phyloP scores from a whole-genome alignment of 2,888 invertebrate species.

The Nemoura dubitans region DNA sequence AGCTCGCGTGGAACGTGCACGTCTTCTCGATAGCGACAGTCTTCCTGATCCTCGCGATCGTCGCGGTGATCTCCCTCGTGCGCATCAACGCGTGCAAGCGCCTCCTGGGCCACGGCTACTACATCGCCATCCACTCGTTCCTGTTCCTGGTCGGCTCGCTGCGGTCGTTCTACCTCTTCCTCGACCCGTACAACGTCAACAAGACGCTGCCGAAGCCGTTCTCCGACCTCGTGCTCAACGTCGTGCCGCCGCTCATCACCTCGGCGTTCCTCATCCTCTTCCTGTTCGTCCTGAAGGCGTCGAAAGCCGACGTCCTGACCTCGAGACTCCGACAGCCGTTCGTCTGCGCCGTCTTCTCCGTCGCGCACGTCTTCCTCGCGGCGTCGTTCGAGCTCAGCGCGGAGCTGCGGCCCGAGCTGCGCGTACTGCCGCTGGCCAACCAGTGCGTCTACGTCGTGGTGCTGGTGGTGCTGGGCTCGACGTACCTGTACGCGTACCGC shows the following conservation, averaged over 20 bases:
- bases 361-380: conserved; percentile 81
- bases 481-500: conserved; percentile 85
- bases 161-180: conserved; percentile 86
- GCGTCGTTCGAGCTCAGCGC: conserved; percentile 78
- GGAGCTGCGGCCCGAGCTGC: conserved; percentile 62
- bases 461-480: conserved; percentile 82
- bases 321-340: conserved; percentile 75
- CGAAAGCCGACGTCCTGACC: conserved; percentile 61
- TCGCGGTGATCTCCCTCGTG: conserved; percentile 86
- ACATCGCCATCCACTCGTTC: conserved; percentile 84
- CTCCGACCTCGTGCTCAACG: conserved; percentile 83
- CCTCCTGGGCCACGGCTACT: conserved; percentile 87
- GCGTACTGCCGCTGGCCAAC: conserved; percentile 78
- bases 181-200: conserved; percentile 92
- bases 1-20: conserved; percentile 91
- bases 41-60: conserved; percentile 84
- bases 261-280: conserved; percentile 91
- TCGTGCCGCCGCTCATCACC: conserved; percentile 86
- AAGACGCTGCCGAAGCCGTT: conserved; percentile 78
- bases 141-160: conserved; percentile 83
- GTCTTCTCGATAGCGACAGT: conserved; percentile 87
- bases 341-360: conserved; percentile 80
- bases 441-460: conserved; percentile 88
- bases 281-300: conserved; percentile 83
- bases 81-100: conserved; percentile 87